These are phyloP conservation scores for Pristionchus mayeri DNA, from an alignment of 2,888 invertebrate species.

Conservation along the genomic window DNA sequence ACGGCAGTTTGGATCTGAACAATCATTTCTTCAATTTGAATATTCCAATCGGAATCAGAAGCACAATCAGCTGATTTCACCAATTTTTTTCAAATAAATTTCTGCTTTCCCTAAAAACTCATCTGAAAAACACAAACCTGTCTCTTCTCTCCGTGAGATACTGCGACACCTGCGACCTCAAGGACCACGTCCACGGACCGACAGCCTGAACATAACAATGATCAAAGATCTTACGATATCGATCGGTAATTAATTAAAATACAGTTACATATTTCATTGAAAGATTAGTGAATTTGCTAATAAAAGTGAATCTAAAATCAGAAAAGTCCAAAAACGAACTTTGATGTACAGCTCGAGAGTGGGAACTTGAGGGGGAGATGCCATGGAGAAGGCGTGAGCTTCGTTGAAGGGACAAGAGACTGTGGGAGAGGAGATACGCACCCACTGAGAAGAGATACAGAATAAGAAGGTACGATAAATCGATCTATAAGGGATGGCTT, in stretches of 20 bases:
- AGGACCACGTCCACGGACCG: slow-evolving; percentile 97
- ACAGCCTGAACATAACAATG: slow-evolving; percentile 63
- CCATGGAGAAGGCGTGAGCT: slow-evolving; percentile 94
- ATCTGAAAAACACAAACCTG: too few relatives aligned
- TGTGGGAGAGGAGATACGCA: slow-evolving; percentile 90
- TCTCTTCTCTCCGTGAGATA: slow-evolving; percentile 60
- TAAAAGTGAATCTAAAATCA: background rate
- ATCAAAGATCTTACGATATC: too few relatives aligned
- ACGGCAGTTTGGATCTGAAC: slow-evolving; percentile 65
- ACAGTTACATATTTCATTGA: too few relatives aligned
- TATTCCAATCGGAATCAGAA: too few relatives aligned
- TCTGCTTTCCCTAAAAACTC: too few relatives aligned
- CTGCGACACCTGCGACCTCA: slow-evolving; percentile 82
- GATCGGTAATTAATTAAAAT: too few relatives aligned
- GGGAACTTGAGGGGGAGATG: slow-evolving; percentile 95
- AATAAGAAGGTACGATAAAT: too few relatives aligned
- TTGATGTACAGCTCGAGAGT: slow-evolving; percentile 95
- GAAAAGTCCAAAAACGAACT: slow-evolving; percentile 52
- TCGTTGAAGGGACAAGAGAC: slow-evolving; percentile 89
- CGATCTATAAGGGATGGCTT: too few relatives aligned
- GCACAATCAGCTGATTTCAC: too few relatives aligned
- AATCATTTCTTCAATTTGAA: too few relatives aligned
- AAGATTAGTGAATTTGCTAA: too few relatives aligned
- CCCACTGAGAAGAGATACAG: slow-evolving; percentile 78
- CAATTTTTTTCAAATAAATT: too few relatives aligned